Conservation (phyloP, 2,888 invertebrate species). For the Drosophila peninsularis region DNA sequence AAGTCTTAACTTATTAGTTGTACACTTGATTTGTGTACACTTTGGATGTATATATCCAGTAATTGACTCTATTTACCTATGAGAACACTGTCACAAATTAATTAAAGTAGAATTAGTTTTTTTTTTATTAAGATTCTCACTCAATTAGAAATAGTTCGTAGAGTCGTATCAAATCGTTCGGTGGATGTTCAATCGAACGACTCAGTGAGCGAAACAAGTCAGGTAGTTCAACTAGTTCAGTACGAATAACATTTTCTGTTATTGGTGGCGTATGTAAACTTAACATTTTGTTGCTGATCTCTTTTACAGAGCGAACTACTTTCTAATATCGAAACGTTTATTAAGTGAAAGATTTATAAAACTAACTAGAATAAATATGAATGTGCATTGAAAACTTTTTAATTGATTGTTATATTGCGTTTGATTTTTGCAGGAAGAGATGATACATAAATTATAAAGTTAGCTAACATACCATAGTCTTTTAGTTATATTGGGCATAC, state of each 20-base stretch:
- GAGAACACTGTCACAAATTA: constrained; percentile 17
- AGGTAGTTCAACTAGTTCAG: constrained; percentile 16
- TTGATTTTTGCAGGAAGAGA: neutral
- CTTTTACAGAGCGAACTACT: neutral
- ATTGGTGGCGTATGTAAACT: constrained; percentile 10
- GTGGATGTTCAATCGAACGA: constrained; percentile 23
- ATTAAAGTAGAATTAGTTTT: constrained; percentile 18
- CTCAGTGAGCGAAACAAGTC: constrained; percentile 17
- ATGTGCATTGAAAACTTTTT: neutral
- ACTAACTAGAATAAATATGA: neutral
- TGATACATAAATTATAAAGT: neutral
- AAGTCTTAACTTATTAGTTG: constrained; percentile 4
- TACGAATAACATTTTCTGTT: constrained; percentile 8
- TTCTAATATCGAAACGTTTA: neutral
- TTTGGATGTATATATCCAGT: neutral
- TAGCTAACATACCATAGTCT: too few species aligned
- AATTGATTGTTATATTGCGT: neutral
- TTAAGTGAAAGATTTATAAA: neutral
- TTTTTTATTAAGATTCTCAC: constrained; percentile 48
- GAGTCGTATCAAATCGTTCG: constrained; percentile 10
- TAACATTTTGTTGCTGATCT: constrained; percentile 18
- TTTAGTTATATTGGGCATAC: neutral
- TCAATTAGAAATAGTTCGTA: constrained; percentile 20
- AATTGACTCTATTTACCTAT: constrained; percentile 40
- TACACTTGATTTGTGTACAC: neutral